Evolutionary conservation across 2,888 invertebrate species (phyloP), one percentile per base, ranked within the genome.

Genomic region (Nasonia oneida): DNA sequence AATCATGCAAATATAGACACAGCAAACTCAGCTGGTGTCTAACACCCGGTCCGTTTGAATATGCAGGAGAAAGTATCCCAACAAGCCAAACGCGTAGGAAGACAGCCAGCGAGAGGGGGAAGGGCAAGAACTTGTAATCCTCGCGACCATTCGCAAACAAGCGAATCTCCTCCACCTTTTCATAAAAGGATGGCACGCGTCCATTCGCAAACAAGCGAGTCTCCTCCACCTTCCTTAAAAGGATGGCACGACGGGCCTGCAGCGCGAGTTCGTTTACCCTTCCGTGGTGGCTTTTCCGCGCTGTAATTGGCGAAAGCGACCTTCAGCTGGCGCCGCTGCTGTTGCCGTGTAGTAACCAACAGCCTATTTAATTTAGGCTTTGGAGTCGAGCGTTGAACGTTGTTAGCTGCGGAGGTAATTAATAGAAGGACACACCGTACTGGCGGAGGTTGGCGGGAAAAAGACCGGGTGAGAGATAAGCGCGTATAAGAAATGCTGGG

Each of bases 281-380:
- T 61, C 33, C 67, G 39, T 3, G 47, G 67, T n/a, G 39, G 74
- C 61, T 74, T 74, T 74, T 81, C 74, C 81, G 53, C 50, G 70
- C 50, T 70, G 78, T 79, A 79, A 84, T 85, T 81, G 85, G 79
- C 77, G 71, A 71, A 71, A 81, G 57, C 61, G 50, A 71, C 47
- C 81, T 85, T 84, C 84, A 37, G 74, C 33, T 37, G 57, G 8
- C n/a, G 57, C 53, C 53, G 4, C 53, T 18, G 53, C 15, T 18
- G 50, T 18, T 53, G 53, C 15, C 15, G 3, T 10, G 8, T 37
- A 50, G 37, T 23, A 42, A 70, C 67, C 61, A 61, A 75, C 39
- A 75, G 75, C 42, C 82, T 74, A 67, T 82, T 82, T 73, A 73
- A 67, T 82, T 82, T 73, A 73, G 39, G 79, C 39, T 70, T 39